These are phyloP conservation scores for Rhabdornis inornatus DNA, from an alignment of 2,113 vertebrate species.

Conservation along the genomic window DNA sequence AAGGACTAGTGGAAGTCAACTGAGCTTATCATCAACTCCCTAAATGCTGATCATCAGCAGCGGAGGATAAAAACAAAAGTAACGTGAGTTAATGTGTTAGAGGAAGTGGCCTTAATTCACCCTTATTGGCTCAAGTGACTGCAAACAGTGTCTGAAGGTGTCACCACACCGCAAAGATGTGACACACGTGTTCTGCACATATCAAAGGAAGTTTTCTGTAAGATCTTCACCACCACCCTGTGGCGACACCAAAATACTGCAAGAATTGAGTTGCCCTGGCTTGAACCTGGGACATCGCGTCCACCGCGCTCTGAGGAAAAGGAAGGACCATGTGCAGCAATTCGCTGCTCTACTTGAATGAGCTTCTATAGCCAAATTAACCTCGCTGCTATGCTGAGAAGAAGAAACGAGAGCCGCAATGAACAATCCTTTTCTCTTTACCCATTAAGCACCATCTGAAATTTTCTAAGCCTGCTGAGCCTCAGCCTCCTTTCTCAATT, in stretches of 20 bases:
- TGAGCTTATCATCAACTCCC: neutral
- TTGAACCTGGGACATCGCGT: neutral
- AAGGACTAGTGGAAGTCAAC: neutral
- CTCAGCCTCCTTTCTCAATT: neutral
- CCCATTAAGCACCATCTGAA: neutral
- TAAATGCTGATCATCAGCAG: neutral
- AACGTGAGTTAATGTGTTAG: conserved; percentile 1
- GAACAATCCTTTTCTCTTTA: neutral
- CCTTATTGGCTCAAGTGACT: neutral
- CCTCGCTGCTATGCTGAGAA: neutral
- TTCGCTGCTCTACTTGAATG: neutral
- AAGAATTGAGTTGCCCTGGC: neutral
- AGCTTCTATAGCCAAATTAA: neutral
- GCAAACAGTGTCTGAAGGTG: neutral
- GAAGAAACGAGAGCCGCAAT: neutral
- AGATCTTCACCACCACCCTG: neutral
- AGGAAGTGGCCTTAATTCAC: neutral
- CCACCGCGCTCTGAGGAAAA: neutral
- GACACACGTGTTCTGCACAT: fast-evolving
- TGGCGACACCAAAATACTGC: neutral
- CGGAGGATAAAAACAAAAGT: neutral
- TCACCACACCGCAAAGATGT: neutral
- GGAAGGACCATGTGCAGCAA: neutral
- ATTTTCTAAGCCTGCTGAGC: neutral
- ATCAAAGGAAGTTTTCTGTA: neutral